Base-by-base conservation (phyloP, 2,797 vertebrate genomes). In the Diceros bicornis region DNA sequence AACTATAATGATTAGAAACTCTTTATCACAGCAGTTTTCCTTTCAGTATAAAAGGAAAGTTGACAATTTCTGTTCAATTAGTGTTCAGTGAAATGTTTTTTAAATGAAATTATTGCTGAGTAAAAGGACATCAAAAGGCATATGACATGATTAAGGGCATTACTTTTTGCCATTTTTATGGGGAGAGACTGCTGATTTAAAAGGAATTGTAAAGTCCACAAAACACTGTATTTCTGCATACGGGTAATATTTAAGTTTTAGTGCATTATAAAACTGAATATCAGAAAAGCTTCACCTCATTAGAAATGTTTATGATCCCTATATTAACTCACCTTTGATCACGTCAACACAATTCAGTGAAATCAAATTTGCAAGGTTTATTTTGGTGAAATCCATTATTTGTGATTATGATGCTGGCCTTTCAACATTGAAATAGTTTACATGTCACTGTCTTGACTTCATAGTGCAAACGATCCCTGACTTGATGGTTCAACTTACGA, bases 1-100 rank as follows among this genome's bases (percentile, higher is more conserved):
- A 95, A 92, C 84, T 96, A 57, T 41, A 85, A 83, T 93, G 62
- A 96, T 95, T 97, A 97, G 85, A 95, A 97, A 77, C 32, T 92
- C 52, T 97, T 97, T 37, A 82, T 93, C 82, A 81, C 14, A 84
- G 82, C 34, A 81, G 62, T 91, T 95, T 95, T 89, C 8, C 41
- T 97, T 97, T 97, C 66, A 94, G 95, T 91, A 89, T 87, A 69
- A 91, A 94, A 96, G 61, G n/a, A 20, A 95, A 94, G 75, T 57
- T 89, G 74, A 89, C 57, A 77, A 55, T 93, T 91, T 96, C 50
- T 93, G 55, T 91, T 95, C 79, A 81, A 41, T 96, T 96, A 52
- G 32, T 68, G 47, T 59, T 93, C 78, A 89, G 0, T 89, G 59
- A 97, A 96, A 81, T 95, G 37, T 89, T 87, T 96, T 78, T 50